Conservation (phyloP, 2,113 vertebrate species). For the Greenwoodochromis staneri region DNA sequence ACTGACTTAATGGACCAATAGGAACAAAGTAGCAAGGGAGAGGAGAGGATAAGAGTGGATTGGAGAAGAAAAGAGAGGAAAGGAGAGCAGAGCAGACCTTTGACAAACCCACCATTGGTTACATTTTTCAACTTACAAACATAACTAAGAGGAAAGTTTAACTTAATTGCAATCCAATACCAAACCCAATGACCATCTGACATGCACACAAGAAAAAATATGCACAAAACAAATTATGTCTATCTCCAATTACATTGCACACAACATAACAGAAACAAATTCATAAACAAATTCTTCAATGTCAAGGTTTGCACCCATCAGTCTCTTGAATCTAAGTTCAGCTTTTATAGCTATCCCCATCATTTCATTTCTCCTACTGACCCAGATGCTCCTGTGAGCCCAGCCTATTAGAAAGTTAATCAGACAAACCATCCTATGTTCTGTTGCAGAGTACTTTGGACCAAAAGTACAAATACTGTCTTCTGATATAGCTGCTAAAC, state of each 20-base stretch:
- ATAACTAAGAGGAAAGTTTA: neutral
- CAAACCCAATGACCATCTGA: neutral
- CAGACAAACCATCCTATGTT: neutral
- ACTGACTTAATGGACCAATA: slow-evolving; percentile 46
- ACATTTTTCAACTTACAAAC: neutral
- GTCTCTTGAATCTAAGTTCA: neutral
- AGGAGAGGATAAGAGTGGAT: neutral
- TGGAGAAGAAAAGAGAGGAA: neutral
- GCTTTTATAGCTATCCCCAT: neutral
- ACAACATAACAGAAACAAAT: neutral
- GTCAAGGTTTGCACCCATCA: neutral
- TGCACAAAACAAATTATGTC: neutral
- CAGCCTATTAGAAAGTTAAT: neutral
- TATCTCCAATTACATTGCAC: neutral
- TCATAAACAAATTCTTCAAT: neutral
- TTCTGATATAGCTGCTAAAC: neutral
- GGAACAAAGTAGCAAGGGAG: neutral
- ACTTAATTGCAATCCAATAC: neutral
- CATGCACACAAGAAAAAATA: neutral
- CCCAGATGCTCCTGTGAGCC: neutral
- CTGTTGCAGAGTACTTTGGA: neutral
- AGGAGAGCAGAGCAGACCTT: neutral
- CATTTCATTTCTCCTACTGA: neutral
- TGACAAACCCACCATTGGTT: neutral
- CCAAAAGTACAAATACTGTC: neutral